Evolutionary conservation across 2,113 vertebrate genomes (phyloP), one percentile per base, ranked within the genome.

Genomic region (Apus apus): DNA sequence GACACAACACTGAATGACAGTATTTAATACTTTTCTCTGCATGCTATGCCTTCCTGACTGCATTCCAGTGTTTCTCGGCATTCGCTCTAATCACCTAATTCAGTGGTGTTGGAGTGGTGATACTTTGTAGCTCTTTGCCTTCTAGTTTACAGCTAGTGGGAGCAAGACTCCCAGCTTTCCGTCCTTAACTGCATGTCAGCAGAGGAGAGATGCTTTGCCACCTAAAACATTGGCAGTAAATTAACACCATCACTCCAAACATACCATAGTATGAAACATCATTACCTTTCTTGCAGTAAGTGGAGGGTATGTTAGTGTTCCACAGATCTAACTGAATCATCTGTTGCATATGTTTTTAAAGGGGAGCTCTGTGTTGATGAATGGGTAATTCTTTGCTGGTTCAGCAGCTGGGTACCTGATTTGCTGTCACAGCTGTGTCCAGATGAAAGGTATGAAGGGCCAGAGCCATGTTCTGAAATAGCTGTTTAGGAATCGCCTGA

Each of bases 241-340:
- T 46, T 53, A 66, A 30, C 26, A 56, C 4, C 15, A 46, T 12
- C 23, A 3, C 8, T 8, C 32, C 15, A 16, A 51, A 8, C 8
- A 8, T 29, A 68, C 17, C 8, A 66, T 43, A 30, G 8, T 32
- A 26, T 40, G 32, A 70, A 79, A n/a, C 13, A 51, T 19, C 0
- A 1, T n/a, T 43, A 6, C 29, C 0, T 0, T 40, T 79, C 72
- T 78, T 78, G 5, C 8, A 6, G 46, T 15, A 21, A 53, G 30
- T 36, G 32, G 68, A 78, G 38, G 51, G 29, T 10, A n/a, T 25
- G 21, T 27, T 70, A 40, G 45, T 21, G 30, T 36, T 73, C 72
- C 30, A n/a, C 18, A 38, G 27, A 46, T 46, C 64, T 43, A 0
- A 19, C 45, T 40, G 53, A 57, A 27, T 72, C 26, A 7, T 53